These are phyloP conservation scores for Selenia dentaria DNA, from an alignment of 2,888 invertebrate genomes.

Conservation along the genomic window DNA sequence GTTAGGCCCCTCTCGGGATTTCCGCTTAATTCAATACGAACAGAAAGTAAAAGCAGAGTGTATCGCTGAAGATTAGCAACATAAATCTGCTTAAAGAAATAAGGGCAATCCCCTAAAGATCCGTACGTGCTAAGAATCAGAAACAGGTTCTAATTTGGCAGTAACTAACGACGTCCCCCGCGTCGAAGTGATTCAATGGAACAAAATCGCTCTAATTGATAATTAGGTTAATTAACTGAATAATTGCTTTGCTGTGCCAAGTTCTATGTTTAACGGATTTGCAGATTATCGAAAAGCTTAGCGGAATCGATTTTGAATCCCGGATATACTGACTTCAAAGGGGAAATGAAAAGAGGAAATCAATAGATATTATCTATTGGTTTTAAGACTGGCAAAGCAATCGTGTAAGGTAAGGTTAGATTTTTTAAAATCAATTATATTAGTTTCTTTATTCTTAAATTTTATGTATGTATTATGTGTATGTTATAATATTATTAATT, in stretches of 20 bases:
- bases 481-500: too few species aligned
- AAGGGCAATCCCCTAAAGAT: conserved; percentile 22
- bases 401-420: too few species aligned
- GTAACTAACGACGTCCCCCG: conserved; percentile 20
- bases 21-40: conserved; percentile 7
- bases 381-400: neutral
- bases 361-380: neutral
- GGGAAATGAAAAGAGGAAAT: neutral
- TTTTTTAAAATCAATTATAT: too few species aligned
- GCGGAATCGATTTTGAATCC: conserved; percentile 4
- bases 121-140: conserved; percentile 24
- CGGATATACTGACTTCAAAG: neutral
- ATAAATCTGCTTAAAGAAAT: conserved; percentile 31
- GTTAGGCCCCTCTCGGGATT: neutral
- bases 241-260: conserved; percentile 20
- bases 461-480: too few species aligned
- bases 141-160: conserved; percentile 17
- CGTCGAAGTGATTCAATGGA: conserved; percentile 20
- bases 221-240: conserved; percentile 21
- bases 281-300: conserved; percentile 11
- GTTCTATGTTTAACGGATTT: conserved; percentile 12
- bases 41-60: conserved; percentile 6
- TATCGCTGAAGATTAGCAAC: conserved; percentile 19
- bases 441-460: too few species aligned
- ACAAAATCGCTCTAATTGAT: conserved; percentile 23